Conservation (phyloP, 2,888 invertebrate species). For the Apodemia hepburni region DNA sequence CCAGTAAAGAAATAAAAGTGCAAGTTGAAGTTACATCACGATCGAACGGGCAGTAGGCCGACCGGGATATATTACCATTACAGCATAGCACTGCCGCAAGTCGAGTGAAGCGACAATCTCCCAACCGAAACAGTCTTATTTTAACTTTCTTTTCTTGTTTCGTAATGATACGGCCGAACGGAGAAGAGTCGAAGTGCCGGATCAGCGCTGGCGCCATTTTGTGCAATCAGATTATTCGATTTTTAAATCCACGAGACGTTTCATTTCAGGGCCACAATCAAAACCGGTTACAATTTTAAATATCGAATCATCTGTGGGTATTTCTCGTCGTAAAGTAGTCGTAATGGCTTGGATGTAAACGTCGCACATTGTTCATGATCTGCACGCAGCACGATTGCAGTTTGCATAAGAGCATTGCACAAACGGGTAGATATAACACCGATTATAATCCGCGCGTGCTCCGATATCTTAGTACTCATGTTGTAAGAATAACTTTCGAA, state of each 20-base stretch:
- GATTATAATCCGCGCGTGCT: slow-evolving; percentile 71
- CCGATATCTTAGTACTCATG: slow-evolving; percentile 54
- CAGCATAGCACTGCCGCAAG: slow-evolving; percentile 29
- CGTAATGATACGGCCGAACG: slow-evolving; percentile 64
- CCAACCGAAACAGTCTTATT: slow-evolving; percentile 50
- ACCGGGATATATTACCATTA: slow-evolving; percentile 42
- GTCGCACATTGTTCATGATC: slow-evolving; percentile 56
- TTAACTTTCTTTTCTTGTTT: slow-evolving; percentile 69
- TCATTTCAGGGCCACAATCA: slow-evolving; percentile 38
- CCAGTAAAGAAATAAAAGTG: slow-evolving; percentile 40
- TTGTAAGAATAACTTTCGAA: slow-evolving; percentile 60
- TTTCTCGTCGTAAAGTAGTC: slow-evolving; percentile 25
- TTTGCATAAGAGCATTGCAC: slow-evolving; percentile 69
- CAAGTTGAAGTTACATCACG: slow-evolving; percentile 50
- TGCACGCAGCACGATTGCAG: slow-evolving; percentile 66
- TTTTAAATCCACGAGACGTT: slow-evolving; percentile 34
- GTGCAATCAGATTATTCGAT: slow-evolving; percentile 40
- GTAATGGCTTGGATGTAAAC: slow-evolving; percentile 27
- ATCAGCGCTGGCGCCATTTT: slow-evolving; percentile 42
- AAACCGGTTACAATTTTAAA: slow-evolving; percentile 31
- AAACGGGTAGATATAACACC: slow-evolving; percentile 58
- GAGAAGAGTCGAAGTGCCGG: slow-evolving; percentile 52
- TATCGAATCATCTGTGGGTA: slow-evolving; percentile 9
- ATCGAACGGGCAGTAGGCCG: slow-evolving; percentile 40
- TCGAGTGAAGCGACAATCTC: slow-evolving; percentile 56